phyloP scores from a whole-genome alignment of 2,797 vertebrate species.

The Lindbergichthys nudifrons region DNA sequence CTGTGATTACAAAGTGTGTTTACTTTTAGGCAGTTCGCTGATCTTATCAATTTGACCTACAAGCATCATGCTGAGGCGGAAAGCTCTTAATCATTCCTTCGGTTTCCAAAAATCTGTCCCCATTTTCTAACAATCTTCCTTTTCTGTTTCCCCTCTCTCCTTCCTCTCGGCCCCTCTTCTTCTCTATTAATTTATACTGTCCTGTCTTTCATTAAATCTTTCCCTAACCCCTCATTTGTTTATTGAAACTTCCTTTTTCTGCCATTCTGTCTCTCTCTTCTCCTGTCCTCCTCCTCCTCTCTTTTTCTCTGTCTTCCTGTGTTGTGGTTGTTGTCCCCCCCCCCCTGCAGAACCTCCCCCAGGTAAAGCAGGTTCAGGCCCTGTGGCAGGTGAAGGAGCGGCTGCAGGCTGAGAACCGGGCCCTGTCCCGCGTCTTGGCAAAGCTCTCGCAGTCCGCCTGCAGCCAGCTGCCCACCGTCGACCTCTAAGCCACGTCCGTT shows the following conservation, averaged over 20 bases:
- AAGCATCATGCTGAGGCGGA: conserved; percentile 40
- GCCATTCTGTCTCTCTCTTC: conserved; percentile 28
- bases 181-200: conserved; percentile 58
- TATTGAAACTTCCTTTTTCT: conserved; percentile 29
- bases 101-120: conserved; percentile 65
- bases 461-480: conserved; percentile 89
- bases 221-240: conserved; percentile 45
- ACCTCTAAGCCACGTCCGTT: conserved; percentile 86
- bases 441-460: conserved; percentile 92
- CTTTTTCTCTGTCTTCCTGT: conserved; percentile 57
- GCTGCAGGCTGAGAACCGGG: conserved; percentile 97
- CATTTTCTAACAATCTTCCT: conserved; percentile 79
- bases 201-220: conserved; percentile 59
- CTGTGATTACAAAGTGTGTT: conserved; percentile 53
- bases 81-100: conserved; percentile 58
- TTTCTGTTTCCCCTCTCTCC: conserved; percentile 61
- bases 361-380: conserved; percentile 97
- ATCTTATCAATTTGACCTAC: conserved; percentile 50
- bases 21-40: conserved; percentile 57
- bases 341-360: conserved; percentile 92
- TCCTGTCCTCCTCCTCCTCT: conserved; percentile 19
- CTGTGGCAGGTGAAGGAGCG: conserved; percentile 95
- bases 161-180: conserved; percentile 52
- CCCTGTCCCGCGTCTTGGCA: conserved; percentile 95
- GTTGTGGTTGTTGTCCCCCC: conserved; percentile 80